These are phyloP conservation scores for Sorex maritimensis DNA, from an alignment of 2,797 vertebrate genomes.

Conservation along the genomic window DNA sequence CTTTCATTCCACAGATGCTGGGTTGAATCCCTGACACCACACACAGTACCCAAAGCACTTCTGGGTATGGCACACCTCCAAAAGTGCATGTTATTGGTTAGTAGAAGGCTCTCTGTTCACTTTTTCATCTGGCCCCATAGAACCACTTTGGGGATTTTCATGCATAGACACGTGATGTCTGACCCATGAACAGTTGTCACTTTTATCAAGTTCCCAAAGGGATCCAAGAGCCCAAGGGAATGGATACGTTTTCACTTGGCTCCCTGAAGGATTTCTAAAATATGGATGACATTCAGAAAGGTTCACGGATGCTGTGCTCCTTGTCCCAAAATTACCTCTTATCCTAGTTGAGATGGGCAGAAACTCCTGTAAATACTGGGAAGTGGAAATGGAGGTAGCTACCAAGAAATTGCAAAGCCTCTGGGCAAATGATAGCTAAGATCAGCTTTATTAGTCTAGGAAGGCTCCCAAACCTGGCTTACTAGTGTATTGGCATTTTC, in stretches of 20 bases:
- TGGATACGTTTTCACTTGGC: background rate
- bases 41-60: too few relatives aligned
- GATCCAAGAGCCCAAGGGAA: background rate
- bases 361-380: too few relatives aligned
- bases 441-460: background rate
- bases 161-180: background rate
- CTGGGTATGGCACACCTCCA: too few relatives aligned
- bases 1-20: too few relatives aligned
- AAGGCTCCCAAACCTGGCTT: conserved; percentile 48
- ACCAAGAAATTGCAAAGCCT: background rate
- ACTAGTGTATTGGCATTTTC: conserved; percentile 9
- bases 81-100: background rate
- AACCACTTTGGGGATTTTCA: background rate
- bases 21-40: too few relatives aligned
- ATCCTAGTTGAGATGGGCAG: background rate
- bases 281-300: background rate
- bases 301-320: background rate
- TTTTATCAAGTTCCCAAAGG: conserved; percentile 41
- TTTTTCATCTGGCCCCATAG: background rate
- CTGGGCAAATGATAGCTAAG: conserved; percentile 7
- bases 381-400: background rate
- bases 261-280: conserved; percentile 45
- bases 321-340: conserved; percentile 22
- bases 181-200: background rate
- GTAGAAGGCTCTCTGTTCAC: background rate